phyloP scores from a whole-genome alignment of 2,888 invertebrate genomes.

The Agelastica alni region DNA sequence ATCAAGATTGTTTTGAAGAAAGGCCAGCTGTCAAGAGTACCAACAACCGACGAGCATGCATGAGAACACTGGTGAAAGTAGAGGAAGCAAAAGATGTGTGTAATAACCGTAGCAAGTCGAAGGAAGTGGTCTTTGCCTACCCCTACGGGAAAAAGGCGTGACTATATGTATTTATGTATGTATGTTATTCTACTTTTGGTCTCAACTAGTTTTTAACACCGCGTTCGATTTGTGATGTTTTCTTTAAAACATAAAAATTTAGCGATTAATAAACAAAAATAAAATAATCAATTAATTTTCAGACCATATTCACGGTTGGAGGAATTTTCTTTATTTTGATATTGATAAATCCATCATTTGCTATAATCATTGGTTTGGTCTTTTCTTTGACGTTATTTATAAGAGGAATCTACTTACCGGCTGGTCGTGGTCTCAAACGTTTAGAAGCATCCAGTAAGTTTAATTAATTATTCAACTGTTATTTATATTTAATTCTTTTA shows the following conservation, averaged over 20 bases:
- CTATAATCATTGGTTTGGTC: constrained; percentile 25
- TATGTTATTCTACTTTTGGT: too few relatives aligned
- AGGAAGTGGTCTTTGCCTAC: not conserved
- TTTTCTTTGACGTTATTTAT: constrained; percentile 37
- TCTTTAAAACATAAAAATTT: not conserved
- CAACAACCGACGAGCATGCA: too few relatives aligned
- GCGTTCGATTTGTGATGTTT: not conserved
- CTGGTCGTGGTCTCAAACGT: constrained; percentile 45
- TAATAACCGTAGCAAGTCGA: not conserved
- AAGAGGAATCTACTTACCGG: constrained; percentile 40
- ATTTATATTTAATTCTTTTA: not conserved
- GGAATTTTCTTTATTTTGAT: constrained; percentile 38
- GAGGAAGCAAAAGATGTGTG: too few relatives aligned
- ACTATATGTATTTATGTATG: too few relatives aligned
- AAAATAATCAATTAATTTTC: constrained; percentile 21
- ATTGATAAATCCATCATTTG: constrained; percentile 30
- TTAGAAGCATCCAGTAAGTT: constrained; percentile 46
- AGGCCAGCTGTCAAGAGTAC: too few relatives aligned
- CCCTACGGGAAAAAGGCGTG: not conserved
- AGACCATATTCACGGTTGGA: constrained; percentile 33
- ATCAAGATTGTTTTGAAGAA: too few relatives aligned
- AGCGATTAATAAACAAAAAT: not conserved
- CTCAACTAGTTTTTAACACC: not conserved
- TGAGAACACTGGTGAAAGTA: too few relatives aligned
- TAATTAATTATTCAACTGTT: too few relatives aligned